phyloP scores from a whole-genome alignment of 2,888 invertebrate genomes.

The Bursaphelenchus okinawaensis region DNA sequence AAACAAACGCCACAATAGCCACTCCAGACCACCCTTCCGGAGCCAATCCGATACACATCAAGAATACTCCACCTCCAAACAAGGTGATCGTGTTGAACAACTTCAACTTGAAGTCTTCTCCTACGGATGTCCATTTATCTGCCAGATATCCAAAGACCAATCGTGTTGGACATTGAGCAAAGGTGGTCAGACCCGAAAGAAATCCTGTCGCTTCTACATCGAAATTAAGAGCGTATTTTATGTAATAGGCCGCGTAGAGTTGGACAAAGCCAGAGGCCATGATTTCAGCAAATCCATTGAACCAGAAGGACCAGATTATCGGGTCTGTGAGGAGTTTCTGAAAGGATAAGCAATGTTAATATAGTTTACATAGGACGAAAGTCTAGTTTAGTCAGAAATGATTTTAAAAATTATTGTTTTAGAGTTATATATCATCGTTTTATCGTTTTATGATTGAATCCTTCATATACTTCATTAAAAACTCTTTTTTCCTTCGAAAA shows the following conservation, averaged over 20 bases:
- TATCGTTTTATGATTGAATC: too few relatives aligned
- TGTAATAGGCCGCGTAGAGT: conserved; percentile 8
- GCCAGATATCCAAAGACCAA: conserved; percentile 21
- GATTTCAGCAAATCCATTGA: conserved; percentile 29
- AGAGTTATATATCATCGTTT: too few relatives aligned
- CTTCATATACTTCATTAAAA: too few relatives aligned
- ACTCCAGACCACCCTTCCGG: conserved; percentile 28
- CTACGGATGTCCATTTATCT: conserved; percentile 34
- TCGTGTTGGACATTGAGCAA: conserved; percentile 30
- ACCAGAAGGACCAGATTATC: conserved; percentile 24
- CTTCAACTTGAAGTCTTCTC: conserved; percentile 45
- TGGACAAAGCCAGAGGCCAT: conserved; percentile 15
- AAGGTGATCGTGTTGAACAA: conserved; percentile 52
- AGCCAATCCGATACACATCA: conserved; percentile 28
- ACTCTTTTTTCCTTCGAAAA: too few relatives aligned
- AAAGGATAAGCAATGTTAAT: background rate
- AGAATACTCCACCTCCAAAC: conserved; percentile 27
- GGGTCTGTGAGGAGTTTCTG: conserved; percentile 12
- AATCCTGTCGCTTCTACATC: conserved; percentile 19
- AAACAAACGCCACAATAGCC: conserved; percentile 19
- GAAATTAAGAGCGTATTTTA: conserved; percentile 21
- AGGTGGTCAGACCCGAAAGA: conserved; percentile 16
- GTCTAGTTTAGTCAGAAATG: too few relatives aligned
- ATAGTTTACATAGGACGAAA: too few relatives aligned
- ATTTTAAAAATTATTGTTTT: too few relatives aligned